Percentiles rank a stretch among this genome's conserved stretches.
phyloP scores from a whole-genome alignment of 2,888 invertebrate species.

The Lochmaea capreae region DNA sequence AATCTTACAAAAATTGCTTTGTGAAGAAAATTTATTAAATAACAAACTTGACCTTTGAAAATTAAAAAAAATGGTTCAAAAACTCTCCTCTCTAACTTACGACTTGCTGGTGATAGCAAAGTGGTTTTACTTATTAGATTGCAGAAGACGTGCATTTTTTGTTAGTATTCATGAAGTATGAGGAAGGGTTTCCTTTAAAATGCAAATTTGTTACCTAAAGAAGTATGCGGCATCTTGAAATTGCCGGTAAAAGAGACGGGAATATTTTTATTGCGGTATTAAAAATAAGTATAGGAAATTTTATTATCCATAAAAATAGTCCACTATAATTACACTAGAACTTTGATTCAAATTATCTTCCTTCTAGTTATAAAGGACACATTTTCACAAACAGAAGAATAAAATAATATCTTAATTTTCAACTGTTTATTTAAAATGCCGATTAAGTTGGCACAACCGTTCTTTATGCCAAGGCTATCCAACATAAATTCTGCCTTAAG shows the following conservation, averaged over 20 bases:
- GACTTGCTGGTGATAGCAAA: slow-evolving; percentile 43
- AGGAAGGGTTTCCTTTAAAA: slow-evolving; percentile 47
- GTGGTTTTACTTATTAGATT: slow-evolving; percentile 48
- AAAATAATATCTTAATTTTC: too few relatives aligned
- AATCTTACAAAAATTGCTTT: too few relatives aligned
- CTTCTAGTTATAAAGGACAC: too few relatives aligned
- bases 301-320: not conserved
- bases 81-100: slow-evolving; percentile 25
- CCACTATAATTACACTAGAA: not conserved
- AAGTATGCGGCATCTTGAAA: slow-evolving; percentile 36
- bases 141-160: slow-evolving; percentile 48
- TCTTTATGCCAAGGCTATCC: too few relatives aligned
- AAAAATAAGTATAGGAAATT: not conserved
- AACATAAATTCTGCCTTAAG: too few relatives aligned
- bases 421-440: too few relatives aligned
- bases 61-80: too few relatives aligned
- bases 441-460: too few relatives aligned
- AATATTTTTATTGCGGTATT: slow-evolving; percentile 38
- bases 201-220: slow-evolving; percentile 41
- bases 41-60: too few relatives aligned
- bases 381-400: too few relatives aligned
- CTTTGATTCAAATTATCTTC: not conserved
- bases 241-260: slow-evolving; percentile 36
- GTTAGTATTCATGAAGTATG: slow-evolving; percentile 51
- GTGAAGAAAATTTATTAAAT: too few relatives aligned